Percentiles rank a stretch among this genome's conserved stretches.
Conservation (phyloP, 2,888 invertebrate genomes). For the Tortricodes alternella region DNA sequence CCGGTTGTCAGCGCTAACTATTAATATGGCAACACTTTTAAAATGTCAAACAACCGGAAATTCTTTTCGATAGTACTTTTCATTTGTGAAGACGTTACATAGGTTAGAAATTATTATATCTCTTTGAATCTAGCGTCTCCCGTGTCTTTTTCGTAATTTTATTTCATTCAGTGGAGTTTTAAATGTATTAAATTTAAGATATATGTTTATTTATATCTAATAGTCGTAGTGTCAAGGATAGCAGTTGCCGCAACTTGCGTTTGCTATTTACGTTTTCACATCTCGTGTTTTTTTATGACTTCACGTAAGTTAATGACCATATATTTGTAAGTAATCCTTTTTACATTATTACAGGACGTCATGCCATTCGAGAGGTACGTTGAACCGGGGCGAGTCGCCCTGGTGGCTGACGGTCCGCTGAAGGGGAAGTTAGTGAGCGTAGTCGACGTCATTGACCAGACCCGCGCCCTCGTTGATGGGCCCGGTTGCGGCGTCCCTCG, state of each 20-base stretch:
- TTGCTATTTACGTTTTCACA: slow-evolving; percentile 18
- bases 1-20: background rate
- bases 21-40: slow-evolving; percentile 12
- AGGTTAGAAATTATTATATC: slow-evolving; percentile 74
- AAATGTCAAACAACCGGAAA: slow-evolving; percentile 39
- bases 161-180: slow-evolving; percentile 1
- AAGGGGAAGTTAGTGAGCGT: slow-evolving; percentile 96
- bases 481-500: slow-evolving; percentile 93
- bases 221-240: slow-evolving; percentile 3
- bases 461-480: slow-evolving; percentile 96
- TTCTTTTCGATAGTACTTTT: slow-evolving; percentile 65
- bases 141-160: background rate
- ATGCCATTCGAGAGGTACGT: slow-evolving; percentile 96
- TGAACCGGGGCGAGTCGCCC: slow-evolving; percentile 98
- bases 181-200: background rate
- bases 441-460: slow-evolving; percentile 98
- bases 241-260: slow-evolving; percentile 19
- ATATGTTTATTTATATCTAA: slow-evolving; percentile 10
- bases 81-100: slow-evolving; percentile 68
- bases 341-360: slow-evolving; percentile 69
- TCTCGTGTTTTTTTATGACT: background rate
- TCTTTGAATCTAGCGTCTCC: slow-evolving; percentile 47
- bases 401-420: slow-evolving; percentile 94
- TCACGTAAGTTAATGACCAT: slow-evolving; percentile 18
- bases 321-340: slow-evolving; percentile 19